These are phyloP conservation scores for Galeruca laticollis DNA, from an alignment of 2,888 invertebrate genomes.

Conservation along the genomic window DNA sequence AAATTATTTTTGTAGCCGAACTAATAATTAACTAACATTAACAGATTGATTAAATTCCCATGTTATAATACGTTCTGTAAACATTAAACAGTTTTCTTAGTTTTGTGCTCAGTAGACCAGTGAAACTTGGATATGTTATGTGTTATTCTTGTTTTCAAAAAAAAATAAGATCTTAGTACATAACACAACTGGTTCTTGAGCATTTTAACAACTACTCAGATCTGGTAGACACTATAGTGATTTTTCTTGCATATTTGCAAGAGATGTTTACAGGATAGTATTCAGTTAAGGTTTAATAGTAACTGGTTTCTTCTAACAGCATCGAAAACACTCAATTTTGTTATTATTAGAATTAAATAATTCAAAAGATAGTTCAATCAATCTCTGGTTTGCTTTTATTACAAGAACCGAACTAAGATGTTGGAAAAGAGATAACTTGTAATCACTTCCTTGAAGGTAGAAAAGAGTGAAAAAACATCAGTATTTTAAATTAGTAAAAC, in stretches of 20 bases:
- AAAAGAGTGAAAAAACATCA: too few species aligned
- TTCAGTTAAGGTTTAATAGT: not conserved
- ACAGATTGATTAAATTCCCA: too few species aligned
- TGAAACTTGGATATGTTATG: not conserved
- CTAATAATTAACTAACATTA: too few species aligned
- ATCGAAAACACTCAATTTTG: too few species aligned
- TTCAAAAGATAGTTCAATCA: too few species aligned
- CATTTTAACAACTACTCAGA: constrained; percentile 12
- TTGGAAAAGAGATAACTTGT: too few species aligned
- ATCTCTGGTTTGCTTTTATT: too few species aligned
- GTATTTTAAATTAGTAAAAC: too few species aligned
- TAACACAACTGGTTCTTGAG: constrained; percentile 12
- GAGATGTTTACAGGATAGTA: constrained; percentile 3
- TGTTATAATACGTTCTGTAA: not conserved
- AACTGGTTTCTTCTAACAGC: not conserved
- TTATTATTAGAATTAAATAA: too few species aligned
- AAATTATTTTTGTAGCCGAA: too few species aligned
- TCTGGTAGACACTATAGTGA: constrained; percentile 8
- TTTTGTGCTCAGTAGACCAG: constrained; percentile 1
- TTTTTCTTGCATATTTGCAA: constrained; percentile 5
- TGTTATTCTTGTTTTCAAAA: constrained; percentile 6
- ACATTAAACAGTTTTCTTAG: not conserved
- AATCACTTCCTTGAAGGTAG: too few species aligned
- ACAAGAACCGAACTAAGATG: too few species aligned
- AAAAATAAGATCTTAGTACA: constrained; percentile 1